These are phyloP conservation scores for Eretmocerus hayati DNA, from an alignment of 2,888 invertebrate species.

Conservation along the genomic window DNA sequence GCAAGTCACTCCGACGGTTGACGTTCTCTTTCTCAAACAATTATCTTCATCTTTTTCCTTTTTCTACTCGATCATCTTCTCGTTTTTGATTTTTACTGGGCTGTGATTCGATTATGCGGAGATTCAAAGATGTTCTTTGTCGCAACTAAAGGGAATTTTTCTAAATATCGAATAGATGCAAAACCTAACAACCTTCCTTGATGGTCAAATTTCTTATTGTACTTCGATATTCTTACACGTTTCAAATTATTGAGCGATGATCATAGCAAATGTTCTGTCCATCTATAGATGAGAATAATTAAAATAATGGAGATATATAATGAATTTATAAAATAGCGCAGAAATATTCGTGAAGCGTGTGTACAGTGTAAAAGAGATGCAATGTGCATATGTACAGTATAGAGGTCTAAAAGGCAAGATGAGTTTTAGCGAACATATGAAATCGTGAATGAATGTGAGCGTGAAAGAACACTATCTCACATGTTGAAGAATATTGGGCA, in stretches of 20 bases:
- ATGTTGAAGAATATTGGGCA: conserved; percentile 38
- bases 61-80: conserved; percentile 8
- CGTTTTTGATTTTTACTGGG: conserved; percentile 25
- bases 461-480: conserved; percentile 34
- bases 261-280: conserved; percentile 19
- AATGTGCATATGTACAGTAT: conserved; percentile 47
- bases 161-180: no score
- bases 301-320: conserved; percentile 10
- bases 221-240: conserved; percentile 18
- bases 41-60: background rate
- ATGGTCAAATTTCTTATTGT: background rate
- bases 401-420: conserved; percentile 28
- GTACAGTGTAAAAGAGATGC: conserved; percentile 48
- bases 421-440: conserved; percentile 7
- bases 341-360: conserved; percentile 27
- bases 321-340: conserved; percentile 20
- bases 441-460: conserved; percentile 12
- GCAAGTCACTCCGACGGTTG: conserved; percentile 12
- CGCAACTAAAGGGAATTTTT: conserved; percentile 15
- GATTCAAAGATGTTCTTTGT: conserved; percentile 23
- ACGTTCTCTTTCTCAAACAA: conserved; percentile 13
- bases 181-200: no score
- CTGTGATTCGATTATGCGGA: conserved; percentile 27
- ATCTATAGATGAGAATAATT: conserved; percentile 21
- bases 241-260: conserved; percentile 13